phyloP scores from a whole-genome alignment of 2,888 invertebrate species.

The Piscicola geometra region DNA sequence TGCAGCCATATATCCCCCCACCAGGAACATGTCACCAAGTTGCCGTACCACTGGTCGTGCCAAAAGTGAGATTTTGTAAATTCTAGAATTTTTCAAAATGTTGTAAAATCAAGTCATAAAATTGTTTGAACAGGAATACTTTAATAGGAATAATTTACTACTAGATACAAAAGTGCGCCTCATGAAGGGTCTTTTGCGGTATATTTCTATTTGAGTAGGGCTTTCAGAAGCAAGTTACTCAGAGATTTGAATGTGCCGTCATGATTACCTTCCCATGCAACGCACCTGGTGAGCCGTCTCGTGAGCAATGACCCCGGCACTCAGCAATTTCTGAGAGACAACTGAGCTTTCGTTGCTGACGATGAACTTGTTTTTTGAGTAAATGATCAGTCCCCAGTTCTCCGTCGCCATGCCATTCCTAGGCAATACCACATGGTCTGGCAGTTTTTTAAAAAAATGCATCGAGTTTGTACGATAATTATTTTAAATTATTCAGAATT shows the following conservation, averaged over 20 bases:
- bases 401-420: constrained; percentile 40
- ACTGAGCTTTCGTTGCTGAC: constrained; percentile 15
- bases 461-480: background rate
- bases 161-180: too few species aligned
- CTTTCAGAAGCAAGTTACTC: too few species aligned
- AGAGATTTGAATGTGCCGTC: too few species aligned
- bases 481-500: background rate
- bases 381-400: constrained; percentile 39
- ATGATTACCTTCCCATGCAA: too few species aligned
- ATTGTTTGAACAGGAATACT: too few species aligned
- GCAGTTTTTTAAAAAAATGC: background rate
- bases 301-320: constrained; percentile 32
- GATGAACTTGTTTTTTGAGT: constrained; percentile 31
- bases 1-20: constrained; percentile 40
- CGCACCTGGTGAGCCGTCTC: constrained; percentile 37
- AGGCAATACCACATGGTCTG: constrained; percentile 39
- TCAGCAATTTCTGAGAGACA: background rate
- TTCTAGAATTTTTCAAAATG: too few species aligned
- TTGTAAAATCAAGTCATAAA: too few species aligned
- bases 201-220: too few species aligned
- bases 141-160: too few species aligned
- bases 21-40: constrained; percentile 37
- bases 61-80: background rate
- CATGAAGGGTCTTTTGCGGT: too few species aligned
- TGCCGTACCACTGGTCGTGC: constrained; percentile 40